Conservation (phyloP, 2,888 invertebrate species). For the Phyllotreta cruciferae region DNA sequence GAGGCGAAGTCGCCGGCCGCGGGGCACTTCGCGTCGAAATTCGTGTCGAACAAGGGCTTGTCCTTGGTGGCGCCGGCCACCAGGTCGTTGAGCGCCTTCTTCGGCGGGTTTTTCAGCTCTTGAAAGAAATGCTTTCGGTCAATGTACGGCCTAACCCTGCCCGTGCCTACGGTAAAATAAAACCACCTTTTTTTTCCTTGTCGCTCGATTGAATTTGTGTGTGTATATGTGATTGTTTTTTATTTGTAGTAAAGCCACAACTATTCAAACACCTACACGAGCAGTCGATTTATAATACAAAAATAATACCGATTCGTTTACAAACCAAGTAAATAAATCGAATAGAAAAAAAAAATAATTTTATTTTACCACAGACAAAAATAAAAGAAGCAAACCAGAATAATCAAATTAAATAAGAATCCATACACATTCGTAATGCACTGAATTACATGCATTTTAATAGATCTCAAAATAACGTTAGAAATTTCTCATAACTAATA, state of each 20-base stretch:
- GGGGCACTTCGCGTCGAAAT: constrained; percentile 36
- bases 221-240: not conserved
- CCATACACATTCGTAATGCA: not conserved
- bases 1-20: constrained; percentile 60
- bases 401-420: constrained; percentile 19
- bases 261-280: no score
- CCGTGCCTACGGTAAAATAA: constrained; percentile 69
- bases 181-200: constrained; percentile 42
- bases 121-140: constrained; percentile 97
- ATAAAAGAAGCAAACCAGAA: constrained; percentile 19
- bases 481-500: no score
- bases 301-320: constrained; percentile 31
- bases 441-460: not conserved
- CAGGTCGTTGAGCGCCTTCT: constrained; percentile 89
- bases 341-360: constrained; percentile 42
- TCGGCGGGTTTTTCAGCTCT: constrained; percentile 93
- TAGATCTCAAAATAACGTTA: no score
- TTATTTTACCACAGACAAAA: constrained; percentile 54
- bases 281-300: constrained; percentile 15
- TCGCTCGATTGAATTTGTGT: constrained; percentile 5
- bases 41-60: constrained; percentile 38
- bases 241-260: no score
- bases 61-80: constrained; percentile 55
- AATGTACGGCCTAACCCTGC: constrained; percentile 89
- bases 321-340: constrained; percentile 33